Conservation (phyloP, 2,888 invertebrate species). For the Eilema depressum region DNA sequence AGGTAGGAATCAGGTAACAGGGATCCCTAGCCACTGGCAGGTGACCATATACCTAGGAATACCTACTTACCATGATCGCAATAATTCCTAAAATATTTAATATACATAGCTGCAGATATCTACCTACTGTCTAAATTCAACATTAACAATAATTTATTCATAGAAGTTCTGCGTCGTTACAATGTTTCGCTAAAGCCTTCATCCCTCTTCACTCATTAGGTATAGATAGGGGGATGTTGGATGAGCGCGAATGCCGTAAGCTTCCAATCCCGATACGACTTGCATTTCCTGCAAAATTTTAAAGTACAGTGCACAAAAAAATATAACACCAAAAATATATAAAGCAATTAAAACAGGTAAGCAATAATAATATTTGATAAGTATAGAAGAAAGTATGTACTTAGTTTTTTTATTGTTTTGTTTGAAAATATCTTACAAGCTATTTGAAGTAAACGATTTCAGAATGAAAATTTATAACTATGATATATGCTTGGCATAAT, state of each 20-base stretch:
- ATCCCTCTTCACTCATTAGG: slow-evolving; percentile 52
- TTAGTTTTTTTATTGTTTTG: no score
- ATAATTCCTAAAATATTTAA: background rate
- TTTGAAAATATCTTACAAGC: no score
- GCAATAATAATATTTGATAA: background rate
- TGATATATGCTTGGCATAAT: no score
- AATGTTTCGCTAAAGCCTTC: slow-evolving; percentile 71
- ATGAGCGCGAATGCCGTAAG: slow-evolving; percentile 68
- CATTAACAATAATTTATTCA: slow-evolving; percentile 15
- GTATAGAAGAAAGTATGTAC: no score
- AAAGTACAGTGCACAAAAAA: slow-evolving; percentile 60
- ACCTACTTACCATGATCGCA: background rate
- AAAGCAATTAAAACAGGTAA: background rate
- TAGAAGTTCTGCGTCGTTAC: slow-evolving; percentile 22
- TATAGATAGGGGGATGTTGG: slow-evolving; percentile 47
- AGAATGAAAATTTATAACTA: no score
- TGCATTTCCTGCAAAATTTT: slow-evolving; percentile 78
- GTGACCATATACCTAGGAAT: background rate
- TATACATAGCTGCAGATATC: background rate
- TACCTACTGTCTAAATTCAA: background rate
- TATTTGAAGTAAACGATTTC: no score
- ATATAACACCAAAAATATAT: slow-evolving; percentile 1
- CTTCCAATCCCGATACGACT: slow-evolving; percentile 63
- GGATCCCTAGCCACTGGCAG: no score
- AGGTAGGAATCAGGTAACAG: no score